Conservation (phyloP, 1,140 invertebrate genomes). For the Drosophila parabipectinata region DNA sequence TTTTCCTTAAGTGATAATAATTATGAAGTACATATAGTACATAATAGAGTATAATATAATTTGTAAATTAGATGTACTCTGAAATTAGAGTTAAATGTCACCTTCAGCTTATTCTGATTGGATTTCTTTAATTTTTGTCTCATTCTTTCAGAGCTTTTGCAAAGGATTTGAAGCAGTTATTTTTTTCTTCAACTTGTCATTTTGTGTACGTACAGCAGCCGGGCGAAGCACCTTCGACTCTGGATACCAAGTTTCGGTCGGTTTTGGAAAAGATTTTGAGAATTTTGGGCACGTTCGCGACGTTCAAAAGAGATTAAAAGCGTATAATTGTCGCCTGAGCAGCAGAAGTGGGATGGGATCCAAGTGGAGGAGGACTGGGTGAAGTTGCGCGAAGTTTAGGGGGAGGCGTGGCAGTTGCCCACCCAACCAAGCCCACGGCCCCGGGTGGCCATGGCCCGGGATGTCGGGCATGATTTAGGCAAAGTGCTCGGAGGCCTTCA, state of each 20-base stretch:
- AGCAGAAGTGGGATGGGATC: conserved; percentile 22
- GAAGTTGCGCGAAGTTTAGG: conserved; percentile 70
- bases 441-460: conserved; percentile 39
- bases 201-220: conserved; percentile 22
- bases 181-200: conserved; percentile 1
- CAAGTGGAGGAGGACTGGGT: background rate
- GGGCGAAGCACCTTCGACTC: conserved; percentile 35
- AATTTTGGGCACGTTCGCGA: conserved; percentile 81
- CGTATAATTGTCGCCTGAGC: conserved; percentile 82
- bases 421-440: background rate
- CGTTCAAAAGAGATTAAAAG: conserved; percentile 83
- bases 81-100: too few species aligned
- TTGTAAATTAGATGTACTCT: too few species aligned
- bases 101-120: conserved; percentile 23
- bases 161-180: conserved; percentile 45
- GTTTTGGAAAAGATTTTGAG: conserved; percentile 69
- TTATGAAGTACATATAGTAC: too few species aligned
- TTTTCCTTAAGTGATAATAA: too few species aligned
- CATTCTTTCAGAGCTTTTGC: conserved; percentile 36
- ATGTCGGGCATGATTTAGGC: conserved; percentile 82
- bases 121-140: conserved; percentile 25
- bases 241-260: conserved; percentile 35
- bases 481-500: conserved; percentile 66
- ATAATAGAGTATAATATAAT: too few species aligned
- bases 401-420: conserved; percentile 20